phyloP scores from a whole-genome alignment of 2,113 vertebrate species.

The Petaurus breviceps region DNA sequence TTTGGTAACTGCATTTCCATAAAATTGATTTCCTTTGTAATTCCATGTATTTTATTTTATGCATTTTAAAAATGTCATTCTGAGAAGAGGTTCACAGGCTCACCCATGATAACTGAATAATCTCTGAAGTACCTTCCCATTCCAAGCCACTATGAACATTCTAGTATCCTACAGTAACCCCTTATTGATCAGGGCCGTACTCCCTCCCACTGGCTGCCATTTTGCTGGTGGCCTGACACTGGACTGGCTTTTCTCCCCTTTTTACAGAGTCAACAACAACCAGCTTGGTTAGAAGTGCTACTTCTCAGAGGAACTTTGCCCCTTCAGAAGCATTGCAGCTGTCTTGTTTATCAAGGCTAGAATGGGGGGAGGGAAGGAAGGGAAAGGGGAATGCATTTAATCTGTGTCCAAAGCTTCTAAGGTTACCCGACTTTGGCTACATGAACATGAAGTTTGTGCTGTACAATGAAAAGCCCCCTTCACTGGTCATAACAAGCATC shows the following conservation, averaged over 20 bases:
- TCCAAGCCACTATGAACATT: neutral
- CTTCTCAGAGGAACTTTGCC: neutral
- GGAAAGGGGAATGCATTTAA: neutral
- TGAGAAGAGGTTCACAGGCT: neutral
- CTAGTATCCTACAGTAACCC: neutral
- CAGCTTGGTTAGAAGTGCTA: neutral
- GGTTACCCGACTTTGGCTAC: neutral
- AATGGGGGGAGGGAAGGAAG: neutral
- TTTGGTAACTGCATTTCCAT: neutral
- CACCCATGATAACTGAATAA: neutral
- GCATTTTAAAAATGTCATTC: neutral
- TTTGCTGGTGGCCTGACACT: constrained; percentile 27
- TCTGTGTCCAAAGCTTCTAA: neutral
- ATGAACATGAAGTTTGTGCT: neutral
- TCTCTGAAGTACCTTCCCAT: neutral
- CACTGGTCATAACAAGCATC: neutral
- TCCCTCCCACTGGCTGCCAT: constrained; percentile 69
- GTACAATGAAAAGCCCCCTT: neutral
- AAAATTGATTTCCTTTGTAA: neutral
- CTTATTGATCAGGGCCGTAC: neutral
- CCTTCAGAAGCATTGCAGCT: constrained; percentile 8
- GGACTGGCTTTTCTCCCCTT: neutral
- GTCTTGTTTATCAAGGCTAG: neutral
- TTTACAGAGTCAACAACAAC: neutral
- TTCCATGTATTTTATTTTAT: neutral